phyloP scores from a whole-genome alignment of 2,888 invertebrate genomes.

The Lasioglossum oenotherae region DNA sequence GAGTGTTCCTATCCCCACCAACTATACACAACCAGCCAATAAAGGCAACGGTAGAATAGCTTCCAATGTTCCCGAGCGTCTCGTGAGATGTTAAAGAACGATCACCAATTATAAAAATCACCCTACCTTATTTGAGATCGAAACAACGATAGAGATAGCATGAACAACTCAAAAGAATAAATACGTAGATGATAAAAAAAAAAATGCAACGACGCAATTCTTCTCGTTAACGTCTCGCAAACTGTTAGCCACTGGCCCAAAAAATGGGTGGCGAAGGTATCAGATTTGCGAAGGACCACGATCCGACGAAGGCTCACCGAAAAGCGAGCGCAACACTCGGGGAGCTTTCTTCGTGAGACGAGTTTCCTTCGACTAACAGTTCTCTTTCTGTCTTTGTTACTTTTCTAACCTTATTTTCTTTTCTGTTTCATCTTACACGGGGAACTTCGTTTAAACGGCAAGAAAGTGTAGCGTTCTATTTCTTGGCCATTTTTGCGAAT shows the following conservation, averaged over 20 bases:
- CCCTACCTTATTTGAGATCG: not conserved
- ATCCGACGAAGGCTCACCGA: conserved; percentile 9
- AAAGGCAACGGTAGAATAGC: not conserved
- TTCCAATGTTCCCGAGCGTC: not conserved
- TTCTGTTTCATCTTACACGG: conserved; percentile 19
- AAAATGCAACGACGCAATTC: not conserved
- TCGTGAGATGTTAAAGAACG: not conserved
- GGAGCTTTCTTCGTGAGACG: conserved; percentile 20
- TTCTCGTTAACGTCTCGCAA: conserved; percentile 8
- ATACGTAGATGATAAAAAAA: not conserved
- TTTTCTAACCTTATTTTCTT: not conserved
- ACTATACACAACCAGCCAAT: not conserved
- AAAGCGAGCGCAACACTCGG: conserved; percentile 1
- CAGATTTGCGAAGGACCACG: not conserved
- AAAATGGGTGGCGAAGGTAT: not conserved
- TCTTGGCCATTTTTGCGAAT: not conserved
- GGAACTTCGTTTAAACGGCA: conserved; percentile 23
- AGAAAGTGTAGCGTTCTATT: not conserved
- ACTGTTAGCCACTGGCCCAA: not conserved
- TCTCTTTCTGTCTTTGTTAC: not conserved
- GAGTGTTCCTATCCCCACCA: not conserved
- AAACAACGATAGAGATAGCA: not conserved
- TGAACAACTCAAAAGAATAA: not conserved
- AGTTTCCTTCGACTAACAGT: conserved; percentile 14
- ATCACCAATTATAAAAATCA: not conserved